Percentiles rank a stretch among this genome's conserved stretches.
Evolutionary conservation across 1,140 invertebrate genomes (phyloP).

Genomic region (Drosophila aff.): DNA sequence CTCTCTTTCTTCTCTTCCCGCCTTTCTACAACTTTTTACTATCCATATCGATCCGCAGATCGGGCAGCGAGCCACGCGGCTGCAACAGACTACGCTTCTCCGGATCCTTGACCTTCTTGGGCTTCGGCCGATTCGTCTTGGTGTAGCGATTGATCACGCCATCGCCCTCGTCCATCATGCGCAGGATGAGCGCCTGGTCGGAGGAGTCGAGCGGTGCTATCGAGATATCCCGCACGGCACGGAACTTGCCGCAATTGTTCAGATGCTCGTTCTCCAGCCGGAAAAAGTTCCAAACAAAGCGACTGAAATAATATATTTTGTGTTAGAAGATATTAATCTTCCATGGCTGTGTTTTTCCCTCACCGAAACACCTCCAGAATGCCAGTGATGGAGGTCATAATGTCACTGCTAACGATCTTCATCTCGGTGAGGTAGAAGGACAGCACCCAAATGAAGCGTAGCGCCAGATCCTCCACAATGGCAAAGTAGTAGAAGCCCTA

Average conservation of each 20-base stretch:
- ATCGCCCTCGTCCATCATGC: slow-evolving; percentile 98
- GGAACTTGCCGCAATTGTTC: slow-evolving; percentile 99
- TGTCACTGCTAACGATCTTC: slow-evolving; percentile 91
- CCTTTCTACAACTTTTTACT: slow-evolving; percentile 76
- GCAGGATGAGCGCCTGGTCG: slow-evolving; percentile 94
- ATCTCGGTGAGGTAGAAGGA: slow-evolving; percentile 95
- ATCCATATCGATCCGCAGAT: slow-evolving; percentile 85
- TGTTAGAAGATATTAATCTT: too few relatives aligned
- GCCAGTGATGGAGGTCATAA: slow-evolving; percentile 95
- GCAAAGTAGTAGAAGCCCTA: slow-evolving; percentile 98
- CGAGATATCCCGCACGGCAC: slow-evolving; percentile 99
- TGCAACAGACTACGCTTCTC: slow-evolving; percentile 87
- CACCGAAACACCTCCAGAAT: slow-evolving; percentile 97
- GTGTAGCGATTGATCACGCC: slow-evolving; percentile 92
- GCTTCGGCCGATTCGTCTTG: slow-evolving; percentile 86
- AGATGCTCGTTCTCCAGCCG: slow-evolving; percentile 99
- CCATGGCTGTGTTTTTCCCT: background rate
- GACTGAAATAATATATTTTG: too few relatives aligned
- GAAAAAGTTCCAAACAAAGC: slow-evolving; percentile 99
- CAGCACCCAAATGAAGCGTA: slow-evolving; percentile 96
- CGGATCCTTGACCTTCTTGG: slow-evolving; percentile 86
- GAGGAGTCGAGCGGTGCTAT: slow-evolving; percentile 98
- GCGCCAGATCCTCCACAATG: slow-evolving; percentile 97
- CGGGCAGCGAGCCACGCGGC: slow-evolving; percentile 84
- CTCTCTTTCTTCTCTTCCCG: too few relatives aligned